Percentiles rank a stretch among this genome's conserved stretches.
Evolutionary conservation across 1,140 invertebrate species (phyloP).

Genomic region (Drosophila jambulina): DNA sequence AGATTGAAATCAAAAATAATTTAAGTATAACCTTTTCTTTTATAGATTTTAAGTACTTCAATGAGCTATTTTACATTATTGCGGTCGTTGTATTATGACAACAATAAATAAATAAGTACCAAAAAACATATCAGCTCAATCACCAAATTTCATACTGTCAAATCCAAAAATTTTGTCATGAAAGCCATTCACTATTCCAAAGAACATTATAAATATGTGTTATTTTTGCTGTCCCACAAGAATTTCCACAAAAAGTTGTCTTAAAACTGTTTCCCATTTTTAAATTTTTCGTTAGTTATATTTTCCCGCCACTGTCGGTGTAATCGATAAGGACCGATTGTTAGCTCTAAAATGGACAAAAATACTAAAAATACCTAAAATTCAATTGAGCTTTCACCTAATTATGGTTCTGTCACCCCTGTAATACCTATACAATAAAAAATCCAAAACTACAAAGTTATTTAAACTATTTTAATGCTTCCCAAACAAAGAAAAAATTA

Average conservation of each 20-base stretch:
- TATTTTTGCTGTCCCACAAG: background rate
- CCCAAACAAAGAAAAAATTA: background rate
- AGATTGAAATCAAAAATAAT: background rate
- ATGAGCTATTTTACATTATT: conserved; percentile 80
- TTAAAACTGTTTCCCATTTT: background rate
- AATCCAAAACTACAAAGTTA: fast-evolving
- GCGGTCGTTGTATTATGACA: conserved; percentile 69
- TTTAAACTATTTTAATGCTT: background rate
- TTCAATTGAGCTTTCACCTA: too few relatives aligned
- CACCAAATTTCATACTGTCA: background rate
- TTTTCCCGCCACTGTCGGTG: background rate
- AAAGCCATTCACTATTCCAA: too few relatives aligned
- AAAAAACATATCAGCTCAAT: background rate
- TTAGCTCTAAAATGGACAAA: background rate
- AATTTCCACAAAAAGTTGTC: background rate
- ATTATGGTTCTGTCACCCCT: background rate
- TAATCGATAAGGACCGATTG: background rate
- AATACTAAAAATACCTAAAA: background rate
- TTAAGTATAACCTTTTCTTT: background rate
- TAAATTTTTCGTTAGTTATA: background rate
- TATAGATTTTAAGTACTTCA: conserved; percentile 76
- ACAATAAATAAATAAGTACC: conserved; percentile 21
- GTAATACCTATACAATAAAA: background rate
- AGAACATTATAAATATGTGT: too few relatives aligned
- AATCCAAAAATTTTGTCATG: background rate